Evolutionary conservation across 2,797 vertebrate genomes (phyloP), one percentile per base, ranked within the genome.

Genomic region (Enteromius trimaculatus): DNA sequence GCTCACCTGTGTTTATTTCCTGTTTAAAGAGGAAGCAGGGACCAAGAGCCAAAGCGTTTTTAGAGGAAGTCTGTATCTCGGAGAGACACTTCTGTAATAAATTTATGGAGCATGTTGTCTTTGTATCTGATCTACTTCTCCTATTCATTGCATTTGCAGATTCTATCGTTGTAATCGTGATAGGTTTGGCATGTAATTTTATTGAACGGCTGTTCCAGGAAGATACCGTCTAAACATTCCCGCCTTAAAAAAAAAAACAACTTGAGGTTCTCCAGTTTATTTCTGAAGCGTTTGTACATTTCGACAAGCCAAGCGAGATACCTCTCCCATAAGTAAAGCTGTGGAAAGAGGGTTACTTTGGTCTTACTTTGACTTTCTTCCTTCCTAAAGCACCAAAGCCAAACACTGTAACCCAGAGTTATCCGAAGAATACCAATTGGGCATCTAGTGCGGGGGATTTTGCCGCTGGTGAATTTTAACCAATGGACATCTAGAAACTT

Each of bases 401-500:
- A 85, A 88, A 82, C 83, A 80, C 76, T 81, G 82, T 88, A 78
- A 85, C 84, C 83, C 77, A 5, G 81, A 77, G 84, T 77, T 80
- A 86, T 89, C 84, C 71, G 66, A 87, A 82, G 86, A 84, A 85
- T 84, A 86, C 81, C 77, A 87, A 86, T 90, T 83, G 85, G 87
- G 88, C 88, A 88, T 72, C 85, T 69, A 92, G 90, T 87, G 86
- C 89, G 84, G 79, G 84, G 83, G 84, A 74, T 80, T 91, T 94
- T 90, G 89, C 91, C 92, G 87, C 85, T 80, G 49, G 91, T 93
- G 37, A 93, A 89, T 93, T 94, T 95, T 92, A 92, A 86, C 89
- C 92, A 86, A 93, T 93, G 94, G 93, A 94, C 94, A 93, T 94
- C 77, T 91, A 92, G 86, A 90, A 95, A 94, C 92, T 93, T 95